Percentiles rank a stretch among this genome's conserved stretches.
phyloP scores from a whole-genome alignment of 1,140 invertebrate genomes.

The Drosophila fuyamai region DNA sequence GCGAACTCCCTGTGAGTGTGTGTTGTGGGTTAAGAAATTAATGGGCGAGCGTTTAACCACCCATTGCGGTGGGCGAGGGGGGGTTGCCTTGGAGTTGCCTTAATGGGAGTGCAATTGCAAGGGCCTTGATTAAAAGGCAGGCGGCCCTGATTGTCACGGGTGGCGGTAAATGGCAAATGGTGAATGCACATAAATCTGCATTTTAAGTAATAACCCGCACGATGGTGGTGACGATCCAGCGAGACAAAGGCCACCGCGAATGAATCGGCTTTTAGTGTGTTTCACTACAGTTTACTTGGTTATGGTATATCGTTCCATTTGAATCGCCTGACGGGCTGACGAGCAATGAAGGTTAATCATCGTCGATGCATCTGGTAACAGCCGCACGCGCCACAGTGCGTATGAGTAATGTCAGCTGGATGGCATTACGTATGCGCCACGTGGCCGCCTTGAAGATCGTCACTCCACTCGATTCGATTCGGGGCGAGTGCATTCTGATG shows the following conservation, averaged over 20 bases:
- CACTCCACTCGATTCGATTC: constrained; percentile 4
- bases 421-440: constrained; percentile 70
- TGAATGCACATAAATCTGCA: constrained; percentile 79
- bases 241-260: constrained; percentile 51
- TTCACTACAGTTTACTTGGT: constrained; percentile 11
- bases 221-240: constrained; percentile 4
- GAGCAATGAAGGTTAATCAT: constrained; percentile 73
- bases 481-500: constrained; percentile 25
- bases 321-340: constrained; percentile 15
- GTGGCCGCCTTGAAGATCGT: constrained; percentile 56
- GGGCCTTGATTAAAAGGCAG: constrained; percentile 11
- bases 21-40: constrained; percentile 16
- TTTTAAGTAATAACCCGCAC: constrained; percentile 74
- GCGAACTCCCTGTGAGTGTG: constrained; percentile 12
- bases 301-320: constrained; percentile 25
- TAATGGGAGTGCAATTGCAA: constrained; percentile 36
- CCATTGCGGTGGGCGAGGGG: constrained; percentile 33
- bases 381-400: constrained; percentile 53
- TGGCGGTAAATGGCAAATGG: constrained; percentile 38
- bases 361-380: constrained; percentile 30
- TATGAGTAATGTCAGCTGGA: constrained; percentile 65
- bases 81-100: constrained; percentile 19
- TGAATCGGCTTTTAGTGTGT: constrained; percentile 32
- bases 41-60: constrained; percentile 32
- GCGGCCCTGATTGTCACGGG: constrained; percentile 72